These are phyloP conservation scores for Sebastes ruberrimus DNA, from an alignment of 2,797 vertebrate genomes.

Conservation along the genomic window DNA sequence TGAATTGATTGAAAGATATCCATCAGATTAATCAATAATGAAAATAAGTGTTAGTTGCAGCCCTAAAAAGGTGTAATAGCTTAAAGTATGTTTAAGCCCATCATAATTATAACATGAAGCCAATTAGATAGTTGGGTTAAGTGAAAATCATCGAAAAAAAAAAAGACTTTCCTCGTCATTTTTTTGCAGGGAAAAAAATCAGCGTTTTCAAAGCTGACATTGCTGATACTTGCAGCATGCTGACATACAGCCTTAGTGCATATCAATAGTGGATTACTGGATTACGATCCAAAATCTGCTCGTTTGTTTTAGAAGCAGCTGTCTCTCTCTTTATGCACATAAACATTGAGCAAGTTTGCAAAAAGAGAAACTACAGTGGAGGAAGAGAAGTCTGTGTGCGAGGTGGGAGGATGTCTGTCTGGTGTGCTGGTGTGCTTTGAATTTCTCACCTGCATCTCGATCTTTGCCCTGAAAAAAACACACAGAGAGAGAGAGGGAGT, in stretches of 20 bases:
- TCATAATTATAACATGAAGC: not conserved
- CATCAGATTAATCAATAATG: not conserved
- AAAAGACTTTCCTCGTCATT: not conserved
- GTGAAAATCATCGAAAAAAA: not conserved
- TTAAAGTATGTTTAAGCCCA: not conserved
- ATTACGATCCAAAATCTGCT: not conserved
- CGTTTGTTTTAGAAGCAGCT: not conserved
- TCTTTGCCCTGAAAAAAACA: conserved; percentile 69
- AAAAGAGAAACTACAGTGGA: not conserved
- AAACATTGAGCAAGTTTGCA: not conserved
- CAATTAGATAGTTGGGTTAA: not conserved
- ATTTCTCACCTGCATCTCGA: conserved; percentile 78
- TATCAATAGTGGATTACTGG: not conserved
- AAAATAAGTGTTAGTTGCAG: not conserved
- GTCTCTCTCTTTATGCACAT: not conserved
- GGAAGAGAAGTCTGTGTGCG: not conserved
- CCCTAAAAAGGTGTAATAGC: not conserved
- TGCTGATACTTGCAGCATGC: not conserved
- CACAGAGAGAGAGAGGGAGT: conserved; percentile 11
- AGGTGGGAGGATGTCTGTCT: not conserved
- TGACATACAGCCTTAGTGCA: not conserved
- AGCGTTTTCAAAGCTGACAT: not conserved
- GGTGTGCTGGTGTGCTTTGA: not conserved
- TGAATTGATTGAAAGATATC: not conserved
- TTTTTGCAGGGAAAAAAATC: not conserved